These are phyloP conservation scores for Berghia stephanieae DNA, from an alignment of 1,140 invertebrate species.

Conservation along the genomic window DNA sequence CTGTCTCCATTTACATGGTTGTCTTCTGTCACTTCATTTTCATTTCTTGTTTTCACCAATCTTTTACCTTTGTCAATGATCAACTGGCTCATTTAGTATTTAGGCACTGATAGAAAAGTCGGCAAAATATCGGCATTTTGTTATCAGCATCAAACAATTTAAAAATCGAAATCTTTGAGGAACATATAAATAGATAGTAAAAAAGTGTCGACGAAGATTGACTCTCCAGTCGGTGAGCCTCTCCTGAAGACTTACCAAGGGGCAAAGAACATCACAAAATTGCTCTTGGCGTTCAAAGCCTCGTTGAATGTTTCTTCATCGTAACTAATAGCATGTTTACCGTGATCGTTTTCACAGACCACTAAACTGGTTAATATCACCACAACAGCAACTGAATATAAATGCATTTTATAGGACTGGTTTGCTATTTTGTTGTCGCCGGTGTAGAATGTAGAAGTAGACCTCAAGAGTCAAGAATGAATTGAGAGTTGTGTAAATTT, in stretches of 20 bases:
- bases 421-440: constrained; percentile 11
- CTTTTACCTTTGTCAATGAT: no score
- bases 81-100: no score
- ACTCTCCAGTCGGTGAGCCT: no score
- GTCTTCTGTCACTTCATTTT: no score
- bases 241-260: constrained; percentile 72
- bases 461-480: not conserved
- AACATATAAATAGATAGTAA: no score
- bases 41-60: no score
- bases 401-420: not conserved
- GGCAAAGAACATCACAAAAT: constrained; percentile 94
- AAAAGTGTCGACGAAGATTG: no score
- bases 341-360: constrained; percentile 41
- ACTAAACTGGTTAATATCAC: constrained; percentile 18
- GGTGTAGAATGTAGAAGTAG: not conserved
- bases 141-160: not conserved
- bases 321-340: constrained; percentile 35
- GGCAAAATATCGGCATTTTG: not conserved
- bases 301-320: constrained; percentile 78
- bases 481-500: not conserved
- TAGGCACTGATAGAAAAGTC: not conserved
- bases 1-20: no score
- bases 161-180: no score
- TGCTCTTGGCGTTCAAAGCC: constrained; percentile 73
- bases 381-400: not conserved